Percentiles rank a stretch among this genome's conserved stretches.
Conservation (phyloP, 2,113 vertebrate species). For the Benitochromis conjunctus region DNA sequence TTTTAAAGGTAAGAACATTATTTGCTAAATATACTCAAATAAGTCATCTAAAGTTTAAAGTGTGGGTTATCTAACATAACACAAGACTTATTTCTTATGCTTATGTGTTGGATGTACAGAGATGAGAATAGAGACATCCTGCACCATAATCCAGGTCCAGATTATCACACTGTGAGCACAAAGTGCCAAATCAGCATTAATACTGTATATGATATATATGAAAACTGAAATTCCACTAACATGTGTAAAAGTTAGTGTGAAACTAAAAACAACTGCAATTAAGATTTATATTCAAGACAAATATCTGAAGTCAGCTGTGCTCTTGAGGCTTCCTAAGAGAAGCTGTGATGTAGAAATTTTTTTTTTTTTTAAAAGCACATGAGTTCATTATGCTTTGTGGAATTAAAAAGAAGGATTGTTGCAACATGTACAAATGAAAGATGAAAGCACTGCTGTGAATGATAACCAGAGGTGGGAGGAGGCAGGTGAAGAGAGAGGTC, state of each 20-base stretch:
- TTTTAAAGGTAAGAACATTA: constrained; percentile 11
- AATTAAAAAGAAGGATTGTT: neutral
- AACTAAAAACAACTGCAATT: neutral
- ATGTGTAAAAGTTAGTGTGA: neutral
- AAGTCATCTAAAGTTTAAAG: neutral
- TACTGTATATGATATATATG: neutral
- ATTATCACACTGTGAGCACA: neutral
- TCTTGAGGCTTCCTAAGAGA: neutral
- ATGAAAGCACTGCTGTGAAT: neutral
- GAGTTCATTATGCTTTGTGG: neutral
- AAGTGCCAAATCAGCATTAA: neutral
- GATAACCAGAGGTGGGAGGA: neutral
- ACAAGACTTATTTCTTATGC: neutral
- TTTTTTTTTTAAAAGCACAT: neutral
- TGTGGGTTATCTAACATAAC: neutral
- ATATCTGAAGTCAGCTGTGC: neutral
- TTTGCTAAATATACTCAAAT: neutral
- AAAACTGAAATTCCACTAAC: neutral
- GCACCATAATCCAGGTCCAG: neutral
- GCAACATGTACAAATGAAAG: neutral
- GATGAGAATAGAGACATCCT: neutral
- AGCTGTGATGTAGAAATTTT: neutral
- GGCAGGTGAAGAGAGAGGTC: neutral
- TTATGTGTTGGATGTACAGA: neutral
- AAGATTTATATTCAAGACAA: neutral